These are phyloP conservation scores for Habrosyne pyritoides DNA, from an alignment of 2,888 invertebrate species.

Conservation along the genomic window DNA sequence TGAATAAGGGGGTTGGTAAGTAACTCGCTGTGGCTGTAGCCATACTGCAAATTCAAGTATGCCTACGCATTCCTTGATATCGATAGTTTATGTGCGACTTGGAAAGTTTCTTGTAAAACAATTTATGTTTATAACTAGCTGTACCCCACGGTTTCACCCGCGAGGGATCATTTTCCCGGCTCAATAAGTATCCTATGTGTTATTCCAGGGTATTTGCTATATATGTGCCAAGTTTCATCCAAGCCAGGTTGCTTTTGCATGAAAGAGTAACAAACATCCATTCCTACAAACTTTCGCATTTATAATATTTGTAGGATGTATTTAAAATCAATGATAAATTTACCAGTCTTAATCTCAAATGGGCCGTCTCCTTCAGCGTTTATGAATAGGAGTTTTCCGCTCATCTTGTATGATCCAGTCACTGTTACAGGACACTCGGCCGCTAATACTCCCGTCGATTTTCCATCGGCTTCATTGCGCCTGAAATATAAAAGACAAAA, in stretches of 20 bases:
- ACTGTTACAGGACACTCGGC: slow-evolving; percentile 31
- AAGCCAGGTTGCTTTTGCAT: no score
- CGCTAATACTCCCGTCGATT: slow-evolving; percentile 23
- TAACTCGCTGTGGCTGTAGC: not conserved
- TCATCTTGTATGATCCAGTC: slow-evolving; percentile 34
- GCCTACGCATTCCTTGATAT: not conserved
- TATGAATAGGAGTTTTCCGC: slow-evolving; percentile 36
- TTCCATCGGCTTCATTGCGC: slow-evolving; percentile 15
- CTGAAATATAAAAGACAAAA: slow-evolving; percentile 25
- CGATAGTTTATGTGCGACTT: not conserved
- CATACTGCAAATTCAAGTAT: not conserved
- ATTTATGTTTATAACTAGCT: no score
- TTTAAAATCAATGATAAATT: no score
- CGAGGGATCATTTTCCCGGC: no score
- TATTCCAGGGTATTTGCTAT: no score
- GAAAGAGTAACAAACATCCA: no score
- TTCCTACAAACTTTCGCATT: no score
- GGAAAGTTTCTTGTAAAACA: not conserved
- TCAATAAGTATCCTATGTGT: no score
- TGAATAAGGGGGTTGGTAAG: no score
- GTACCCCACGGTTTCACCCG: no score
- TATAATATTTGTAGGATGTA: no score
- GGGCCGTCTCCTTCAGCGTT: slow-evolving; percentile 37
- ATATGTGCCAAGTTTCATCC: no score
- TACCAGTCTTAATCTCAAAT: slow-evolving; percentile 39